Evolutionary conservation across 92 coral and sea anemone genomes (phyloP).

Genomic region (Zoanthus gigantus): DNA sequence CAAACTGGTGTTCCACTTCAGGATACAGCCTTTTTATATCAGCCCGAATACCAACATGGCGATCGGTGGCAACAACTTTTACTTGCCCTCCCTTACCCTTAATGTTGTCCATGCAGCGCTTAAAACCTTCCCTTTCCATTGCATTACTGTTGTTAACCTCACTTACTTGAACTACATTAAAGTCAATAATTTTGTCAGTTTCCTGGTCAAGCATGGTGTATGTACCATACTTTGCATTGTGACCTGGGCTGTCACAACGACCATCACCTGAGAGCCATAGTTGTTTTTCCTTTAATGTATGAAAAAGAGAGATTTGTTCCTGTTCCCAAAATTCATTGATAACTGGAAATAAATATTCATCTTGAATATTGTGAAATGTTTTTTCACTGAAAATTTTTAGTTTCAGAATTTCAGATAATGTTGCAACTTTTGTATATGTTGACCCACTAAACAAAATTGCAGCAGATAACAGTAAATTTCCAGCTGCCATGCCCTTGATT

Average conservation of each 20-base stretch:
- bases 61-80: conserved; percentile 22
- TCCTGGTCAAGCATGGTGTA: conserved; percentile 8
- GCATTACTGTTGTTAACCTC: conserved; percentile 67
- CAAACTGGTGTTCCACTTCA: background rate
- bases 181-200: conserved; percentile 53
- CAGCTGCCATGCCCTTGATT: conserved; percentile 62
- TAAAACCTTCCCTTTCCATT: conserved; percentile 62
- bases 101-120: conserved; percentile 33
- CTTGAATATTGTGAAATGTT: conserved; percentile 12
- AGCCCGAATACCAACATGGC: conserved; percentile 20
- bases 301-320: conserved; percentile 25
- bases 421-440: conserved; percentile 49
- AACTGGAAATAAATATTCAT: conserved; percentile 60
- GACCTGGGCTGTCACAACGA: conserved; percentile 6
- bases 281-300: conserved; percentile 42
- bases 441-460: conserved; percentile 72
- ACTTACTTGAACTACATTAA: conserved; percentile 66
- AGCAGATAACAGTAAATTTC: conserved; percentile 65
- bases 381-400: background rate
- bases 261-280: conserved; percentile 59
- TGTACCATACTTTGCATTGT: background rate
- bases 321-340: conserved; percentile 53
- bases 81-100: background rate
- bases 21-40: background rate
- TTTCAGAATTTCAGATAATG: conserved; percentile 60